Conservation (phyloP, 2,888 invertebrate genomes). For the Xiphydria camelus region DNA sequence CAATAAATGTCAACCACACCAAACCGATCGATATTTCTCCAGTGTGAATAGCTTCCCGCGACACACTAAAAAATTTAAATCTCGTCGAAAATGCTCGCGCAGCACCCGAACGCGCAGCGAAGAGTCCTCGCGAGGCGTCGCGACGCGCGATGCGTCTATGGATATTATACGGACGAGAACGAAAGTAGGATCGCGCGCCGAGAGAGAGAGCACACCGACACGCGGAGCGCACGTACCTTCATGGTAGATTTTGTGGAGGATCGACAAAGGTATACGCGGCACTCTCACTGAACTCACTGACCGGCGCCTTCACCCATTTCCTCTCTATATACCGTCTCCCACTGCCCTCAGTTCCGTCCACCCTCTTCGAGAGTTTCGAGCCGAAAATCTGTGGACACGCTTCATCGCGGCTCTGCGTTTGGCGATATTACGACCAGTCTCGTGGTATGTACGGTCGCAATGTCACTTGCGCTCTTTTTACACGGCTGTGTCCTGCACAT, state of each 20-base stretch:
- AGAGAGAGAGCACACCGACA: too few relatives aligned
- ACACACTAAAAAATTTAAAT: too few relatives aligned
- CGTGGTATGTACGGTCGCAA: too few relatives aligned
- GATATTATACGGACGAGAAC: slow-evolving; percentile 25
- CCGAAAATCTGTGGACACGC: not conserved
- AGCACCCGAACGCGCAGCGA: slow-evolving; percentile 9
- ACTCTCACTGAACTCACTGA: slow-evolving; percentile 58
- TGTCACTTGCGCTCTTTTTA: too few relatives aligned
- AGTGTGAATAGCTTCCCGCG: too few relatives aligned
- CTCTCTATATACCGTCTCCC: slow-evolving; percentile 55
- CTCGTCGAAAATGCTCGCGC: slow-evolving; percentile 37
- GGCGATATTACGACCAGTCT: not conserved
- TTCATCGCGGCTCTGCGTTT: not conserved
- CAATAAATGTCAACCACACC: too few relatives aligned
- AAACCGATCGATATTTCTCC: too few relatives aligned
- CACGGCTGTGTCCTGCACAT: too few relatives aligned
- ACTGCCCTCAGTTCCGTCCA: slow-evolving; percentile 27
- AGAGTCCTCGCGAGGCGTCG: too few relatives aligned
- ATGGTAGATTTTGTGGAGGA: slow-evolving; percentile 49
- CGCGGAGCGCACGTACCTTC: too few relatives aligned
- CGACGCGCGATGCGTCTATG: too few relatives aligned
- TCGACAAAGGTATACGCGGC: slow-evolving; percentile 50
- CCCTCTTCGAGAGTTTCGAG: not conserved
- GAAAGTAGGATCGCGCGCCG: slow-evolving; percentile 1
- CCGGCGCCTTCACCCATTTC: slow-evolving; percentile 46